phyloP scores from a whole-genome alignment of 1,140 invertebrate genomes.

The Zaprionus vittiger region DNA sequence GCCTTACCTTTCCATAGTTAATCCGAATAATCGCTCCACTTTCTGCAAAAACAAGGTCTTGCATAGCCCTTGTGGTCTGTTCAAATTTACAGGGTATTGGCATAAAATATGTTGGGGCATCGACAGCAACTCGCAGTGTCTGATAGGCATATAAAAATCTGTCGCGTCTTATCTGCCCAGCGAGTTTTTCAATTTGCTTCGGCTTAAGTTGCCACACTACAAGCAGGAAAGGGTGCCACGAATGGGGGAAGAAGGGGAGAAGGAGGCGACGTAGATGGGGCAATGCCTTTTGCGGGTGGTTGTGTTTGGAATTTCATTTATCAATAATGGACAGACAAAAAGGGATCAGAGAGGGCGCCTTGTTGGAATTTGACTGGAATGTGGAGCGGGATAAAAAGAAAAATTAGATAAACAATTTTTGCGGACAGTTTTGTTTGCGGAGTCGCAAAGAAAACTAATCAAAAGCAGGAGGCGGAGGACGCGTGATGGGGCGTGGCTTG shows the following conservation, averaged over 20 bases:
- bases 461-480: neutral
- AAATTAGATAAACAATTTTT: slow-evolving; percentile 10
- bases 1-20: too few relatives aligned
- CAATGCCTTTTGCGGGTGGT: neutral
- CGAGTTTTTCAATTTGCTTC: slow-evolving; percentile 48
- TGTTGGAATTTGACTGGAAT: slow-evolving; percentile 16
- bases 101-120: slow-evolving; percentile 20
- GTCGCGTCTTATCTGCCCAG: slow-evolving; percentile 31
- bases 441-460: slow-evolving; percentile 28
- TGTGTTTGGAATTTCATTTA: slow-evolving; percentile 71
- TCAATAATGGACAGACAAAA: slow-evolving; percentile 61
- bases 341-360: slow-evolving; percentile 12
- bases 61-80: neutral
- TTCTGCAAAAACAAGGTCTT: neutral
- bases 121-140: slow-evolving; percentile 8
- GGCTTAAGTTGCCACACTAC: slow-evolving; percentile 32
- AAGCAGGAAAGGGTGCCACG: neutral
- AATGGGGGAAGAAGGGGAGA: too few relatives aligned
- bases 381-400: slow-evolving; percentile 7
- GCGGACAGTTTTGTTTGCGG: slow-evolving; percentile 13
- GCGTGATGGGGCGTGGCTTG: slow-evolving; percentile 35
- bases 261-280: neutral
- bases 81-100: slow-evolving; percentile 1
- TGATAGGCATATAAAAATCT: slow-evolving; percentile 42
- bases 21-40: neutral